Base-by-base conservation (phyloP, 1,140 invertebrate genomes). In the Lordiphosa clarofinis region DNA sequence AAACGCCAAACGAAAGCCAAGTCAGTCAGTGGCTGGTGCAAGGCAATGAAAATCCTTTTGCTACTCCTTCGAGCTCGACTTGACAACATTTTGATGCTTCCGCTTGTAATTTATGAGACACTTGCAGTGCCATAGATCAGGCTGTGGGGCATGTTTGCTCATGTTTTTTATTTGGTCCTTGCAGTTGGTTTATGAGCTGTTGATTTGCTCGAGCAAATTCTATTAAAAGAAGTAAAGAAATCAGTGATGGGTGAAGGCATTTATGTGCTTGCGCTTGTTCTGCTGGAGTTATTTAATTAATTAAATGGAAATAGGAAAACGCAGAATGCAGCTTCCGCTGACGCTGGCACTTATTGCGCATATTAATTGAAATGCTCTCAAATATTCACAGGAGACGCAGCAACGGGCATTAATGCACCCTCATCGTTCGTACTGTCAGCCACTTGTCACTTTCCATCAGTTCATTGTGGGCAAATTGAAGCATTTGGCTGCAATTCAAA, bases 51-150 rank as follows among this genome's bases (percentile, higher is more conserved):
- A 19, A 50, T 24, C 19, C 4, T 12, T 49, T n/a, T 12, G 7
- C 11, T 50, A 11, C 38, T 42, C 33, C 49, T 47, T 37, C 12
- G 13, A 44, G 43, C 55, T 44, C 37, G 35, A 57, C 68, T 81
- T 81, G 71, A 82, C 66, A 82, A 59, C 76, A 65, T 82, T 82
- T 82, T 84, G 76, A 82, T 82, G 76, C 72, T 82, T 76, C 78
- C 78, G 78, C 60, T 84, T 76, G 76, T 84, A 82, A 84, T 82
- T 82, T 82, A 82, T 82, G 78, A 84, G 76, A 84, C 76, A 84
- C 76, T 82, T 82, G 73, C 78, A 82, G 58, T 68, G 65, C 56
- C 72, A 73, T 82, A 76, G 76, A 82, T 82, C 78, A 84, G 71
- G 55, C 43, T 40, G 24, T 33, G 62, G 57, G 66, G 56, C 44